Percentiles rank a stretch among this genome's conserved stretches.
Evolutionary conservation across 2,797 vertebrate species (phyloP).

Genomic region (Cyclura pinguis): DNA sequence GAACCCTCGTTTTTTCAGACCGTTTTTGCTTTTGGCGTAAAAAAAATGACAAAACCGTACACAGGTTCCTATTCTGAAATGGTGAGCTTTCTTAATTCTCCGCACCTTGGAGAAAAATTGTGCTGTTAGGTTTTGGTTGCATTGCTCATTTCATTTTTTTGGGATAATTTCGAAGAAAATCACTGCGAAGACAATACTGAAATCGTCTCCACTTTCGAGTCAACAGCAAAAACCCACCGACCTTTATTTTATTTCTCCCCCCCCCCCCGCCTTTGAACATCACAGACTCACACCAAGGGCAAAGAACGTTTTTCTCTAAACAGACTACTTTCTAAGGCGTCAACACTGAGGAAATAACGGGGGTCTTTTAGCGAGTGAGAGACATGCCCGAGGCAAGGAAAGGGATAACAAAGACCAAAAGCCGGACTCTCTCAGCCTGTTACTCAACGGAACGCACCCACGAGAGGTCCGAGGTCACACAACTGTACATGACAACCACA

Average conservation of each 20-base stretch:
- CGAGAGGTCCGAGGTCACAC: slow-evolving; percentile 34
- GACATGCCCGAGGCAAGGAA: too few species aligned
- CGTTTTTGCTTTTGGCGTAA: not conserved
- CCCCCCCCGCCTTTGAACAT: slow-evolving; percentile 14
- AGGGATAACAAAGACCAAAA: not conserved
- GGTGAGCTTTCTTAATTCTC: not conserved
- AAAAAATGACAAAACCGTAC: not conserved
- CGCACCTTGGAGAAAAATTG: not conserved
- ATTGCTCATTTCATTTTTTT: not conserved
- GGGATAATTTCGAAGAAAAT: not conserved
- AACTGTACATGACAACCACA: slow-evolving; percentile 40
- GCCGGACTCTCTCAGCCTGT: not conserved
- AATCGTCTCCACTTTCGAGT: not conserved
- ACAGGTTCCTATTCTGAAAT: not conserved
- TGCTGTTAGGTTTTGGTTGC: slow-evolving; percentile 3
- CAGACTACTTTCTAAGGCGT: slow-evolving; percentile 47
- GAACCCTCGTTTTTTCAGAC: not conserved
- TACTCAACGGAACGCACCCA: slow-evolving; percentile 29
- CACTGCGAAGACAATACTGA: not conserved
- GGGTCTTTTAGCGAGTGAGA: not conserved
- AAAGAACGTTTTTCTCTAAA: slow-evolving; percentile 50
- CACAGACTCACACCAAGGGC: slow-evolving; percentile 54
- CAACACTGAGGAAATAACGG: slow-evolving; percentile 29
- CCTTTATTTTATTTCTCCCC: too few species aligned
- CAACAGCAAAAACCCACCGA: not conserved